Evolutionary conservation across 1,140 invertebrate genomes (phyloP).

Genomic region (Brachionus asplanchnoidis): DNA sequence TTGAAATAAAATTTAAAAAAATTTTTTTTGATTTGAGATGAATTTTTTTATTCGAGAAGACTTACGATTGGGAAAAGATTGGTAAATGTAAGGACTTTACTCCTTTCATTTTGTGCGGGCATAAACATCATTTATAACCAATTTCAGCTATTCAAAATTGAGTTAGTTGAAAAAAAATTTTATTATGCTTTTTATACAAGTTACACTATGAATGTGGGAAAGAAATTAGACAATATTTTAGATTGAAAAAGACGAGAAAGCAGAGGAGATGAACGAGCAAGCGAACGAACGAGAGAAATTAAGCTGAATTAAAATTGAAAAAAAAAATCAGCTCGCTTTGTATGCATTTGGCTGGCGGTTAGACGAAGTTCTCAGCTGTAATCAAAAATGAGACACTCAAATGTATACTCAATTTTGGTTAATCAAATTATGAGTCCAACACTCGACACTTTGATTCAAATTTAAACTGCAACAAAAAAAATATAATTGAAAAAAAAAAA

Average conservation of each 20-base stretch:
- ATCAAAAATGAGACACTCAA: neutral
- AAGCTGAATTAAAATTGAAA: neutral
- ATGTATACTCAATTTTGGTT: neutral
- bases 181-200: conserved; percentile 27
- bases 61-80: neutral
- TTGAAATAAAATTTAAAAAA: neutral
- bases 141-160: neutral
- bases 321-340: neutral
- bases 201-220: neutral
- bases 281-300: neutral
- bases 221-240: neutral
- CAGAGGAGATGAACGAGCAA: neutral
- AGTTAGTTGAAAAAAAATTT: conserved; percentile 10
- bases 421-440: neutral
- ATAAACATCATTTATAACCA: neutral
- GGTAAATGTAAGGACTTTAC: neutral
- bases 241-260: neutral
- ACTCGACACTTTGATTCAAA: neutral
- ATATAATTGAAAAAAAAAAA: neutral
- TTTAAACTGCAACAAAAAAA: neutral
- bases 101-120: neutral
- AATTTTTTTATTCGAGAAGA: neutral
- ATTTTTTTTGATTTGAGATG: too few species aligned
- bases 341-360: neutral
- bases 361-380: neutral